Conservation (phyloP, 53 echinoderm and acorn worm genomes). For the Patiria pectinifera region DNA sequence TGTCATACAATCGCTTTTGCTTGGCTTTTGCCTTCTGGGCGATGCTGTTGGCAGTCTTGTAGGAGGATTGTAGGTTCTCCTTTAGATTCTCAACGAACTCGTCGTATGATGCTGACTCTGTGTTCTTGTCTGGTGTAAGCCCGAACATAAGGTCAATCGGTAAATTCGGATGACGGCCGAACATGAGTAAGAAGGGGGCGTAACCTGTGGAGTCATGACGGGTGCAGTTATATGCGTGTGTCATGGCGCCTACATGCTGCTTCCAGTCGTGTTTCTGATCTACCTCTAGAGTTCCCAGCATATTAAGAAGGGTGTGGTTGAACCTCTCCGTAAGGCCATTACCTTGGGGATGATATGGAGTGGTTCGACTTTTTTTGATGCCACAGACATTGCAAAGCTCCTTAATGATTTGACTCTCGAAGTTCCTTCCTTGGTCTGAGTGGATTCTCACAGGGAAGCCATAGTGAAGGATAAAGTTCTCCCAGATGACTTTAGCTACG, state of each 20-base stretch:
- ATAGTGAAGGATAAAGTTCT: conserved; percentile 48
- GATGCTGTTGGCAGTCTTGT: neutral
- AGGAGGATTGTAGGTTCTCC: neutral
- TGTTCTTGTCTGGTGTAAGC: neutral
- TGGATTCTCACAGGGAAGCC: conserved; percentile 56
- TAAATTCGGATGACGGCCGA: conserved; percentile 43
- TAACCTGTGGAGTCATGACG: conserved; percentile 38
- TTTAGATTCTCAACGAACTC: conserved; percentile 18
- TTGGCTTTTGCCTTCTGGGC: neutral
- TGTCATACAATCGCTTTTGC: conserved; percentile 26
- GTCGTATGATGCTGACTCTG: neutral
- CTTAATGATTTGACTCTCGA: conserved; percentile 32
- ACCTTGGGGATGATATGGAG: conserved; percentile 31
- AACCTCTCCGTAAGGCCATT: conserved; percentile 58
- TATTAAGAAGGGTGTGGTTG: conserved; percentile 44
- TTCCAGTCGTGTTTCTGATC: conserved; percentile 45
- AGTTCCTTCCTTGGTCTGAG: conserved; percentile 60
- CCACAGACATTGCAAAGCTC: conserved; percentile 46
- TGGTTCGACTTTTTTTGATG: conserved; percentile 22
- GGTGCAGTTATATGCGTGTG: conserved; percentile 38
- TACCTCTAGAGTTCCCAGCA: conserved; percentile 52
- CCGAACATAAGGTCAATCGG: conserved; percentile 41
- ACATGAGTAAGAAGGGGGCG: conserved; percentile 57
- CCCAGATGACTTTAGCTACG: conserved; percentile 42
- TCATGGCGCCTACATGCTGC: conserved; percentile 17